Conservation (phyloP, 1,140 invertebrate genomes). For the Drosophila saltans region DNA sequence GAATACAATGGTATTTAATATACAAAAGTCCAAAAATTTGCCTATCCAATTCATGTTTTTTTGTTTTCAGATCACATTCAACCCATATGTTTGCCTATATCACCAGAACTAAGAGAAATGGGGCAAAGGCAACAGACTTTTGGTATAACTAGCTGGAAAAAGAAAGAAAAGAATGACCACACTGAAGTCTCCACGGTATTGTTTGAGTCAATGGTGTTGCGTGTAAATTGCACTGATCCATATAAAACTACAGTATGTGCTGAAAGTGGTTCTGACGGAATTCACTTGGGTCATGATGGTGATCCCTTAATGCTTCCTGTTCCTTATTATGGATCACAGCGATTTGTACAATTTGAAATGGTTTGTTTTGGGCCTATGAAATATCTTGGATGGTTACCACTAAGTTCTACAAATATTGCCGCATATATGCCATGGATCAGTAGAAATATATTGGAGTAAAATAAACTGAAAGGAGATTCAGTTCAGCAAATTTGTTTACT, state of each 20-base stretch:
- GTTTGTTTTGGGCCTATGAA: background rate
- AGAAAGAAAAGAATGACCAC: background rate
- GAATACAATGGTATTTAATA: no score
- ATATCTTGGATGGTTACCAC: no score
- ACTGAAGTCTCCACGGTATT: background rate
- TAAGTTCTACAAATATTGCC: no score
- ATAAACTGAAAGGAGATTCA: no score
- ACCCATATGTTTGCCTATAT: constrained; percentile 43
- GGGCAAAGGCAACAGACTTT: background rate
- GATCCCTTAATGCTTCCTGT: constrained; percentile 33
- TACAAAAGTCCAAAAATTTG: no score
- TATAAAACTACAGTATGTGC: constrained; percentile 16
- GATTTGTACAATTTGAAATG: constrained; percentile 45
- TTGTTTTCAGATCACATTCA: constrained; percentile 30
- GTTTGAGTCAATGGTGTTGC: background rate
- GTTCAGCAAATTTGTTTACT: no score
- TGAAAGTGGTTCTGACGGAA: constrained; percentile 3
- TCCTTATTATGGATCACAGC: background rate
- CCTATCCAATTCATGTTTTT: no score
- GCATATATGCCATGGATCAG: no score
- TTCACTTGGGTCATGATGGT: constrained; percentile 42
- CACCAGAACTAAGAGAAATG: background rate
- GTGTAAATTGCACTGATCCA: no score
- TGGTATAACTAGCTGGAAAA: constrained; percentile 44
- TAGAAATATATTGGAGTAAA: no score